Evolutionary conservation across 1,140 invertebrate genomes (phyloP), one percentile per base, ranked within the genome.

Genomic region (Amphibalanus amphitrite): DNA sequence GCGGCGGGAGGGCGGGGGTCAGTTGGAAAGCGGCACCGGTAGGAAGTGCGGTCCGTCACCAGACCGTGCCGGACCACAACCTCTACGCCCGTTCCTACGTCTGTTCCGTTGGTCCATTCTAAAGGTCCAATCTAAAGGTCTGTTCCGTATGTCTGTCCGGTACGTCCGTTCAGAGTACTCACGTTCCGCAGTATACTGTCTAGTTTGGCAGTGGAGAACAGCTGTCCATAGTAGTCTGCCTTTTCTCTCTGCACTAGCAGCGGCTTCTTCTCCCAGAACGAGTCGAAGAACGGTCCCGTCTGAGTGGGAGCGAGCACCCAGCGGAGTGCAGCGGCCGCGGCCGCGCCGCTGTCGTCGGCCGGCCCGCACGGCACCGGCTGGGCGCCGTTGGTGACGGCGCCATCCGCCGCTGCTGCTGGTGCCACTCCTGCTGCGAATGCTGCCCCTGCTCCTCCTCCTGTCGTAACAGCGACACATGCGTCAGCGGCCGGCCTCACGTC

Each of bases 241-340:
- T 81, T 77, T 28, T 33, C 47, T 33, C 91, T 83, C 72, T 86
- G 83, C 47, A 97, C 85, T 73, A 89, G 82, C 20, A 94, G 77
- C 3, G 91, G 89, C 73, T 85, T 86, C 71, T 87, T 87, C 80
- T 97, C 93, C 92, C 92, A 96, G 76, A 83, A 82, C 6, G 81
- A 77, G 6, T 73, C 75, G 73, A 81, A 81, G 59, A 76, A 76
- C 23, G 73, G 29, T 17, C 26, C 6, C 23, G 64, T 65, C 20
- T 23, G 4, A 25, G 26, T 26, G 64, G 64, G 64, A 10, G 64
- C 64, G 23, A 65, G 64, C 64, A 65, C n/a, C 64, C 64, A 65
- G 64, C 64, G 64, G 64, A 65, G 64, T 4, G 23, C 20, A 25
- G 23, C 20, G 3, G 64, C 26, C 10, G 64, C 64, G 10, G 64